Evolutionary conservation across 2,888 invertebrate genomes (phyloP).

Genomic region (Fabriciana adippe): DNA sequence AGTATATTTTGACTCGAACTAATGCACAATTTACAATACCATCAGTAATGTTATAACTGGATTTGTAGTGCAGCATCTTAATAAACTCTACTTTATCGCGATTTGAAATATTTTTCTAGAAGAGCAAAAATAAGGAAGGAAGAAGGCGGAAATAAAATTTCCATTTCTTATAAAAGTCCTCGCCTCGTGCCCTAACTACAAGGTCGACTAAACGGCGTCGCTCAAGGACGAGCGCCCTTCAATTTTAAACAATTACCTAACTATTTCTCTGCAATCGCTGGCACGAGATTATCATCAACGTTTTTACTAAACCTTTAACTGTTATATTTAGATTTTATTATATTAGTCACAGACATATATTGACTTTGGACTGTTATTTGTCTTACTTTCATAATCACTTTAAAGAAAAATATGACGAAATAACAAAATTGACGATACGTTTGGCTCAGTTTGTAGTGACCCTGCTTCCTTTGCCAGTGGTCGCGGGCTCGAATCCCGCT

Average conservation of each 20-base stretch:
- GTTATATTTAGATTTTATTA: background rate
- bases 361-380: background rate
- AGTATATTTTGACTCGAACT: too few relatives aligned
- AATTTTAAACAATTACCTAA: constrained; percentile 18
- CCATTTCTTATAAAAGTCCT: constrained; percentile 16
- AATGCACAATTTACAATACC: too few relatives aligned
- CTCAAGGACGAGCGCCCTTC: constrained; percentile 20
- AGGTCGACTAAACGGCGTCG: constrained; percentile 19
- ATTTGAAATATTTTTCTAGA: constrained; percentile 6
- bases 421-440: too few relatives aligned
- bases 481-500: too few relatives aligned
- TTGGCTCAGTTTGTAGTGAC: too few relatives aligned
- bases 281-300: background rate
- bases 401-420: too few relatives aligned
- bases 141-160: constrained; percentile 15
- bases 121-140: background rate
- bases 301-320: background rate
- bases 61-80: constrained; percentile 9
- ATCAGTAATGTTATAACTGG: background rate
- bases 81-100: background rate
- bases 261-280: constrained; percentile 11
- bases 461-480: too few relatives aligned
- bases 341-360: background rate
- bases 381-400: too few relatives aligned
- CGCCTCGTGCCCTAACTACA: constrained; percentile 20